A percentile compares a stretch with the other conserved stretches of the same genome.
Evolutionary conservation across 2,888 invertebrate species (phyloP).

Genomic region (Apamea anceps): DNA sequence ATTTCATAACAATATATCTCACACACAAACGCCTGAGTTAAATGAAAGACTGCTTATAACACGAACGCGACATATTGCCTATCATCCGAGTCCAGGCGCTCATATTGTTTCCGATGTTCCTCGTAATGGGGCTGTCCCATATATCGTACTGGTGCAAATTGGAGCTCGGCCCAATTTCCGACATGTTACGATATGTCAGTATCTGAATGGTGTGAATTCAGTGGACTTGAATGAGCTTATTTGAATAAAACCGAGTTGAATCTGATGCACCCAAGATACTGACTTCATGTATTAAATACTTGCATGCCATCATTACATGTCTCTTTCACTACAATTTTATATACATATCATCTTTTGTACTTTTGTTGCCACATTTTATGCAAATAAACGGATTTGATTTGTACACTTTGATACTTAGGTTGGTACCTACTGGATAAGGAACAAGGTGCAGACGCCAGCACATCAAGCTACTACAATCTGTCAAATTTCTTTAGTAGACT

Average conservation of each 20-base stretch:
- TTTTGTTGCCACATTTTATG: too few species aligned
- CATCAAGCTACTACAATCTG: too few species aligned
- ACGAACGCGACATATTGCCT: constrained; percentile 56
- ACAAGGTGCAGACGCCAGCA: background rate
- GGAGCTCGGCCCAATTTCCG: constrained; percentile 40
- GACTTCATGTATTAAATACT: too few species aligned
- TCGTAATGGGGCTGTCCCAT: constrained; percentile 50
- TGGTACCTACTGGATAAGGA: background rate
- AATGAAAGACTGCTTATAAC: constrained; percentile 36
- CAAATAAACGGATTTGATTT: too few species aligned
- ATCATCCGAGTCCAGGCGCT: constrained; percentile 59
- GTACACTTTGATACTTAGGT: background rate
- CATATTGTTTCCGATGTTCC: constrained; percentile 45
- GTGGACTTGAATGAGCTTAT: constrained; percentile 1
- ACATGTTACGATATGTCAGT: constrained; percentile 27
- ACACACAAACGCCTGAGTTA: constrained; percentile 42
- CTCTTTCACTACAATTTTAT: too few species aligned
- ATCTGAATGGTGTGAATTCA: constrained; percentile 20
- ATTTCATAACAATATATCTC: background rate
- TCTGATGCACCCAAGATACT: background rate
- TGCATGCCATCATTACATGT: too few species aligned
- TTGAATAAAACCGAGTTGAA: background rate
- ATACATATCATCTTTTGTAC: too few species aligned
- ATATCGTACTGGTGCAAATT: constrained; percentile 39
- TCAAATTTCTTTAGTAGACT: too few species aligned